A percentile compares a stretch with the other conserved stretches of the same genome.
Conservation (phyloP, 2,113 vertebrate species). For the Proteles cristata region DNA sequence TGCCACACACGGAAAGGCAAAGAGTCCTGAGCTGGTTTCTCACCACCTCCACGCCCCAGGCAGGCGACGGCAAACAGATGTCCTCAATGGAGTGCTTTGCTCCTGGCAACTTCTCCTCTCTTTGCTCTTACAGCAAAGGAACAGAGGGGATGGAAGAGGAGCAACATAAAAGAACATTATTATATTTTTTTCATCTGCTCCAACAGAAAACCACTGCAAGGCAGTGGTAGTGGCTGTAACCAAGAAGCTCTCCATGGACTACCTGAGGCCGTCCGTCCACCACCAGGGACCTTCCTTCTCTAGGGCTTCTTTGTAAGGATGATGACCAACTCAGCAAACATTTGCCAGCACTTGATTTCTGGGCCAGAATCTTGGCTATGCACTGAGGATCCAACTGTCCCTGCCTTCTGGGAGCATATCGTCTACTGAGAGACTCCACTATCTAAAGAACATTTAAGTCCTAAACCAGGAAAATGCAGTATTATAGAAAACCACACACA, state of each 20-base stretch:
- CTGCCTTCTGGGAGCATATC: neutral
- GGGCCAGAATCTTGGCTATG: neutral
- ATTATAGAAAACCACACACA: neutral
- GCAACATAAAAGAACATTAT: neutral
- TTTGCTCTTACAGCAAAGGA: neutral
- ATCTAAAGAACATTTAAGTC: neutral
- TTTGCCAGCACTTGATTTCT: neutral
- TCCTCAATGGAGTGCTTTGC: neutral
- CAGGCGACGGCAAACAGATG: neutral
- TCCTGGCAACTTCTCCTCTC: neutral
- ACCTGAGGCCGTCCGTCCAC: neutral
- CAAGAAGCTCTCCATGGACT: rapidly evolving
- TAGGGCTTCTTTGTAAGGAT: neutral
- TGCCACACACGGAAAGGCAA: neutral
- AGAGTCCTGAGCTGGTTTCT: neutral
- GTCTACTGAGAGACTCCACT: neutral
- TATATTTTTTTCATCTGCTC: neutral
- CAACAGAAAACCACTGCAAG: neutral
- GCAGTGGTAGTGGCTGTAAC: neutral
- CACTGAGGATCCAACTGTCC: neutral
- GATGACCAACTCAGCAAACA: neutral
- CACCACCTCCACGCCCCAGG: neutral
- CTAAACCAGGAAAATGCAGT: neutral
- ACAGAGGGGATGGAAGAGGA: neutral
- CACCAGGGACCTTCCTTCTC: neutral